Base-by-base conservation (phyloP, 1,140 invertebrate genomes). In the Eumaeus atala region DNA sequence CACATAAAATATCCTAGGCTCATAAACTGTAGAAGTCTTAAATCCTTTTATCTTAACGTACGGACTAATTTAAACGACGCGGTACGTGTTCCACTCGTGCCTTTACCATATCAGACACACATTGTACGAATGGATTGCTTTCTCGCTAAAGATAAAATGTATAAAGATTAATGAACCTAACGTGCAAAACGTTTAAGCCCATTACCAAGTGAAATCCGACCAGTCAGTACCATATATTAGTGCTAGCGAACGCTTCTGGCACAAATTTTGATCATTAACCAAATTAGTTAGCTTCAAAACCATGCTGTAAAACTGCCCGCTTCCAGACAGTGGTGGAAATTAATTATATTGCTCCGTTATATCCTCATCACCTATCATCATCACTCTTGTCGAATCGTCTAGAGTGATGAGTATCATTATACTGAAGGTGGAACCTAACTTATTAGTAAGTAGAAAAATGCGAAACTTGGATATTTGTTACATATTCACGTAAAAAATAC, bases 171-270 rank as follows among this genome's bases (percentile, higher is more conserved):
- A 87, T 82, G 81, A 84, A 72, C 63, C 74, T 82, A 84, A 82
- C 81, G 81, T 84, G 81, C 84, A 84, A 87, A 87, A 87, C 84
- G 80, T 74, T 87, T 84, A 87, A 86, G 79, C 81, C 79, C 78
- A 78, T 87, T 86, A 71, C 78, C 74, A 70, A 82, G 77, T 82
- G 72, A 82, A 87, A 84, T 84, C 81, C 84, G 78, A 83, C 81
- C 72, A 87, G 81, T 87, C 84, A 87, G 84, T 87, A 74, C 81
- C 80, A 87, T 87, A 87, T 84, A 87, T 87, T 87, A 87, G 75
- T 68, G 71, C 67, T 68, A 68, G 73, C 67, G 74, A 81, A 76
- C 77, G 76, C 82, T 84, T 70, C 79, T 78, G 77, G 80, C 79
- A 76, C 81, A 81, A 81, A 84, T 82, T 80, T 84, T 80, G 79